Evolutionary conservation across 2,888 invertebrate species (phyloP), one percentile per base, ranked within the genome.

Genomic region (Erpobdella octoculata): DNA sequence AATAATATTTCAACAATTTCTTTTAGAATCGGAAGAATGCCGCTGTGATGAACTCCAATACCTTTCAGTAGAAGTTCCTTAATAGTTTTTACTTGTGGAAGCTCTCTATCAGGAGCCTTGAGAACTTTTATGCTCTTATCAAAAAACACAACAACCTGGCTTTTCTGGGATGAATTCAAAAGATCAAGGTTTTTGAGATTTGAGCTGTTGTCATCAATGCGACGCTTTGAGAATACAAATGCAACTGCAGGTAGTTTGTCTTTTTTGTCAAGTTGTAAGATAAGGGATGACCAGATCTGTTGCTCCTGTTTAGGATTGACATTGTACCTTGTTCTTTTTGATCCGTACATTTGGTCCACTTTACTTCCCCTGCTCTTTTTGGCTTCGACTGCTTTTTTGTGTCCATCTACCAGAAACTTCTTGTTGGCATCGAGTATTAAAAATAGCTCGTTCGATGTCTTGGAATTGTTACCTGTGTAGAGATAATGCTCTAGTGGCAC

Each of bases 1-100:
- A 99, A 99, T 18, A 97, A 86, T 88, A 97, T 90, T 84, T 99
- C 98, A 0, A 98, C 96, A 69, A 97, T 93, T 86, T 99, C 98
- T 81, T 97, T 98, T n/a, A 99, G 87, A 78, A 99, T 90, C 0
- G 98, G 98, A 73, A 99, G 84, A 77, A 98, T 93, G 18, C 98
- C 98, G 82, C 95, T 95, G 84, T 98, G 98, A 84, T 98, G 98
- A 3, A 98, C 90, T 0, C 96, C 98, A 74, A 99, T 90, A 1
- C 98, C 98, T 71, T 90, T 88, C 78, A 88, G 87, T 31, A 92
- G 80, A 62, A 83, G 86, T 71, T 88, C 87, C 77, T 87, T 86
- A 86, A 93, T 88, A 73, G 87, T 85, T 33, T 86, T 75, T 28
- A 91, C 88, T 86, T 99, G 98, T 0, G 97, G 97, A 70, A 99